Conservation (phyloP, 2,888 invertebrate genomes). For the Zootermopsis nevadensis region DNA sequence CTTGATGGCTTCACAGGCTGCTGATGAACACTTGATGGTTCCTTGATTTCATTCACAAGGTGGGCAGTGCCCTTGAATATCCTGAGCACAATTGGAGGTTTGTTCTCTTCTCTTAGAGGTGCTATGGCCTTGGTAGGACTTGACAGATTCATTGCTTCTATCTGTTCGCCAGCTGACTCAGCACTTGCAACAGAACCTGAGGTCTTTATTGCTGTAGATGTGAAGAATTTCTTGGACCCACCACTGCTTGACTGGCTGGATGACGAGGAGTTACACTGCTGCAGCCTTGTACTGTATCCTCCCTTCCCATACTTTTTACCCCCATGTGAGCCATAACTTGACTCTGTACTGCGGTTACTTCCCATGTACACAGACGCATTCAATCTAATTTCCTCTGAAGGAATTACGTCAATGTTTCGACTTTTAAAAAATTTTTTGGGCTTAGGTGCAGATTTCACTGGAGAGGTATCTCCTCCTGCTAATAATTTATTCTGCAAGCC, state of each 20-base stretch:
- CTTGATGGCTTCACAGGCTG: slow-evolving; percentile 11
- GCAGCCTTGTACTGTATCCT: slow-evolving; percentile 29
- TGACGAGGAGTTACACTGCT: slow-evolving; percentile 28
- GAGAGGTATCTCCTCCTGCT: slow-evolving; percentile 14
- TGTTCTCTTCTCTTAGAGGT: slow-evolving; percentile 60
- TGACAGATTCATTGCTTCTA: slow-evolving; percentile 51
- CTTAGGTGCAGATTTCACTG: slow-evolving; percentile 70
- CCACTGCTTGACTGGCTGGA: slow-evolving; percentile 50
- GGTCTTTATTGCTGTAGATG: slow-evolving; percentile 44
- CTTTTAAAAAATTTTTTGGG: slow-evolving; percentile 94
- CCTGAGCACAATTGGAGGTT: slow-evolving; percentile 87
- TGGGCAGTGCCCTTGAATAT: slow-evolving; percentile 79
- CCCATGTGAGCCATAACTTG: slow-evolving; percentile 46
- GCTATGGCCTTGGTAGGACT: slow-evolving; percentile 51
- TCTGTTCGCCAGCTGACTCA: slow-evolving; percentile 48
- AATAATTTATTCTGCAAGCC: slow-evolving; percentile 30
- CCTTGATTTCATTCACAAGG: slow-evolving; percentile 56
- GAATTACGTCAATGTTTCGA: slow-evolving; percentile 69
- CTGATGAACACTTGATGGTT: slow-evolving; percentile 32
- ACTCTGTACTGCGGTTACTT: slow-evolving; percentile 47
- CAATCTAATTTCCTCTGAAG: slow-evolving; percentile 60
- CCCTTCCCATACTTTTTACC: slow-evolving; percentile 50
- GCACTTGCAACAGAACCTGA: slow-evolving; percentile 44
- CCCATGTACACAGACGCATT: slow-evolving; percentile 56
- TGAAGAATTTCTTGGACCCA: slow-evolving; percentile 64